Evolutionary conservation across 2,113 vertebrate genomes (phyloP), one percentile per base, ranked within the genome.

Genomic region (Poecile atricapillus): DNA sequence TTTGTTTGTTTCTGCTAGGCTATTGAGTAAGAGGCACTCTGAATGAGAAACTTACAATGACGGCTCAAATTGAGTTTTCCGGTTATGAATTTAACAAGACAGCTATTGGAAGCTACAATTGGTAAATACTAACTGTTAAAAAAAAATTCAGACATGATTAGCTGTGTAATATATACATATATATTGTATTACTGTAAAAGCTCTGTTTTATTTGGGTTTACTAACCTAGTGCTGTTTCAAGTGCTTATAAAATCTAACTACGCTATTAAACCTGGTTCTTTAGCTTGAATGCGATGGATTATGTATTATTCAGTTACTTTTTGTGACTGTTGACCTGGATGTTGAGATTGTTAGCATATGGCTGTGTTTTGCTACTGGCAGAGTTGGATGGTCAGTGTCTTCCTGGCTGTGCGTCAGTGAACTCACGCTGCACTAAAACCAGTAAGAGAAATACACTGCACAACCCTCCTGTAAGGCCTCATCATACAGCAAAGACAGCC

Each of bases 231-330:
- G 33, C 74, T 91, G 74, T 91, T 95, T 83, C 67, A 77, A 80
- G 31, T 74, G 59, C 79, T 86, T 83, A 75, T 94, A 93, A 96
- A 96, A 94, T 33, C 35, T 77, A 94, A 73, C 64, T 83, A 58
- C 1, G 3, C 43, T 71, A 59, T 86, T 88, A 95, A 91, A 93
- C 52, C 27, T 53, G 7, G 3, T 78, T 88, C 63, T 88, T 90
- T 75, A 83, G 35, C 5, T 44, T 81, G 49, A 77, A 67, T 78
- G 47, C 44, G 82, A 86, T 74, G 55, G 63, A 80, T 93, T 83
- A 83, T 44, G 28, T 83, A 69, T 59, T 83, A 50, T 62, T 85
- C 37, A 41, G 63, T 73, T 85, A 63, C 56, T 69, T 23, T 83
- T 94, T 87, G 46, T 62, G 75, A 80, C 31, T n/a, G n/a, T 43